Percentiles rank a stretch among this genome's conserved stretches.
phyloP scores from a whole-genome alignment of 1,140 invertebrate species.

The Drosophila quadrilineata region DNA sequence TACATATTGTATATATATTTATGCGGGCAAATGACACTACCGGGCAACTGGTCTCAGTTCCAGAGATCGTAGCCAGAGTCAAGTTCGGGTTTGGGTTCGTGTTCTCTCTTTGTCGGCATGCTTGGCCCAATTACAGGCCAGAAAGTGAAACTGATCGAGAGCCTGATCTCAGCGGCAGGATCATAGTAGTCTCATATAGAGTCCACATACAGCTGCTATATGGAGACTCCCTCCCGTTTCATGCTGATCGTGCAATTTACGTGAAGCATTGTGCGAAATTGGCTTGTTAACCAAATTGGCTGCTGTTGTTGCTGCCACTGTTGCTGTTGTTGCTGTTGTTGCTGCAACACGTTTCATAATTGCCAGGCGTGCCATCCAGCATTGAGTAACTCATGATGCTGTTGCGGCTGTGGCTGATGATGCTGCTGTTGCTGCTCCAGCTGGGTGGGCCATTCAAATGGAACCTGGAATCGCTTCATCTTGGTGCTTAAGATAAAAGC shows the following conservation, averaged over 20 bases:
- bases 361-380: conserved; percentile 12
- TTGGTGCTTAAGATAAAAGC: conserved; percentile 37
- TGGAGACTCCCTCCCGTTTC: neutral
- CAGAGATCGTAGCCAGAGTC: neutral
- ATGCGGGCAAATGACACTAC: neutral
- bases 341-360: conserved; percentile 47
- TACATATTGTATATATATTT: too few species aligned
- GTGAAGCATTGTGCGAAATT: conserved; percentile 47
- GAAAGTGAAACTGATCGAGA: conserved; percentile 64
- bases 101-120: conserved; percentile 23
- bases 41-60: too few species aligned
- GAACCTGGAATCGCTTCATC: conserved; percentile 23
- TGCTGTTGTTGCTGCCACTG: too few species aligned
- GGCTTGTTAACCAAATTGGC: conserved; percentile 74
- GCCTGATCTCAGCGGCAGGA: conserved; percentile 17
- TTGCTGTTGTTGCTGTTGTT: too few species aligned
- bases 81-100: conserved; percentile 2
- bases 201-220: neutral
- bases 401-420: conserved; percentile 26
- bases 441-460: conserved; percentile 44
- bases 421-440: conserved; percentile 12
- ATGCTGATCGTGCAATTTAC: conserved; percentile 38
- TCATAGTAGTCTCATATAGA: neutral
- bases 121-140: conserved; percentile 70
- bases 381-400: conserved; percentile 66